These are phyloP conservation scores for Phycodurus eques DNA, from an alignment of 2,113 vertebrate genomes.

Conservation along the genomic window DNA sequence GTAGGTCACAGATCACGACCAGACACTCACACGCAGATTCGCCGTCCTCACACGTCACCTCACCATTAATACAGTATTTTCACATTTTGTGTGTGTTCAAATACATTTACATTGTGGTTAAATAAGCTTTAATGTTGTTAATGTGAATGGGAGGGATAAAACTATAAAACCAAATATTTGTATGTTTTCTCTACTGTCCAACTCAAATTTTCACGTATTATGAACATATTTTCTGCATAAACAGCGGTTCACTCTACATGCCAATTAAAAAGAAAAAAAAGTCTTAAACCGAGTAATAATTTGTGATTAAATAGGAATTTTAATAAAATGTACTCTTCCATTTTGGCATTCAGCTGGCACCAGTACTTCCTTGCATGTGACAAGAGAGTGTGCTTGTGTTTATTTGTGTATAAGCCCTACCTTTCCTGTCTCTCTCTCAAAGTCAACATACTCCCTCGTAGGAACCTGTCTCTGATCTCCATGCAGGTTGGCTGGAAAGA, in stretches of 20 bases:
- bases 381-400: background rate
- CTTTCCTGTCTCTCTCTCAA: slow-evolving; percentile 97
- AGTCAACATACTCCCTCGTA: slow-evolving; percentile 95
- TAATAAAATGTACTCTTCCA: background rate
- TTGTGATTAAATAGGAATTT: background rate
- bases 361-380: background rate
- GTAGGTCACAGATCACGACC: too few species aligned
- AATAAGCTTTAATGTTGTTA: background rate
- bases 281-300: background rate
- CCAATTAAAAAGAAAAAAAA: background rate
- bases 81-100: too few species aligned
- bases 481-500: slow-evolving; percentile 97
- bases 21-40: too few species aligned
- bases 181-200: too few species aligned
- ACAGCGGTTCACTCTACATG: background rate
- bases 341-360: background rate
- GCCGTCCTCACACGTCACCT: too few species aligned
- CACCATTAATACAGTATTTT: too few species aligned
- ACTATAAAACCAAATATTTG: background rate
- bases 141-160: background rate
- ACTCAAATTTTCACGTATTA: too few species aligned
- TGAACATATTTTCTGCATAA: too few species aligned
- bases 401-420: slow-evolving; percentile 72
- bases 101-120: too few species aligned
- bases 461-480: slow-evolving; percentile 96